Base-by-base conservation (phyloP, 2,888 invertebrate species). In the Eupithecia subumbrata region DNA sequence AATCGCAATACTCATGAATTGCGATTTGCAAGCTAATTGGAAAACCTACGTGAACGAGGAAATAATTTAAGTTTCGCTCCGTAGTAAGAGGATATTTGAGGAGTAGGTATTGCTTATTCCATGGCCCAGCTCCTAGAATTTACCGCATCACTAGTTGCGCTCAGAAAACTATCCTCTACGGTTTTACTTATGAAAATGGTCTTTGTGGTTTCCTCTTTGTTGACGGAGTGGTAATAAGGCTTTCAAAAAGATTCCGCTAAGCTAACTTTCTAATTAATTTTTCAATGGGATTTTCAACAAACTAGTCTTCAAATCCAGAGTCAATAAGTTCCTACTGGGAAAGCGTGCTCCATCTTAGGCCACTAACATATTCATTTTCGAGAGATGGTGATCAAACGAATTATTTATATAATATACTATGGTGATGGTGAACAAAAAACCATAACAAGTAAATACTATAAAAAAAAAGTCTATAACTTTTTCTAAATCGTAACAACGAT, bases 141-240 rank as follows among this genome's bases (percentile, higher is more conserved):
- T 90, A 91, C 89, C 89, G 89, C 91, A 90, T 92, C 91, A 93
- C 92, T 92, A 93, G 90, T 93, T 91, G 88, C 90, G 85, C 89
- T 85, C 86, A 88, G 89, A 91, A 91, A 91, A 90, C 91, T 90
- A 91, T 91, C 90, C 86, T 88, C 88, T 86, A 87, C 86, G 89
- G 86, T 90, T 85, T 89, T 90, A 92, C 91, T 92, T 92, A 92
- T 91, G 90, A 92, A 68, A 91, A 92, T 90, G 87, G 89, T 90
- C 88, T 91, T 90, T 91, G 90, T 91, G 84, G 82, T 81, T 78
- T 79, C 81, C 84, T 90, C 91, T 91, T 89, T 92, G 92, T 92
- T 92, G 90, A 91, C 89, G 86, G 86, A 3, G 30, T 30, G 84
- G 84, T 89, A 88, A 63, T 71, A 48, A 25, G 25, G 25, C 63